phyloP scores from a whole-genome alignment of 2,113 vertebrate species.

The Hippocampus barbouri region DNA sequence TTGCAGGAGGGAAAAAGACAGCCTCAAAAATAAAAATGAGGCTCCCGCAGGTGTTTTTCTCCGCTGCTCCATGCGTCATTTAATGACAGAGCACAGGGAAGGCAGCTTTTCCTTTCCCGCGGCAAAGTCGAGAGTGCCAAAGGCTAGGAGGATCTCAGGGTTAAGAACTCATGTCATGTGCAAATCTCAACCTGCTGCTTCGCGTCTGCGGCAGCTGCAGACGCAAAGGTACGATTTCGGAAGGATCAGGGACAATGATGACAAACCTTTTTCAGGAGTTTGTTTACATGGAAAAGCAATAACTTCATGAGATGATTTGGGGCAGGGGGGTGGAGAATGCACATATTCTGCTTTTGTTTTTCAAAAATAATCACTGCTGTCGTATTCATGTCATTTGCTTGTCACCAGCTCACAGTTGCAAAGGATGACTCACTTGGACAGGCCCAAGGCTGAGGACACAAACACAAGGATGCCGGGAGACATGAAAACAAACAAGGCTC shows the following conservation, averaged over 20 bases:
- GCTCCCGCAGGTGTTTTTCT: constrained; percentile 29
- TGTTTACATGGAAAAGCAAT: background rate
- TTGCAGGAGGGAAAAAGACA: constrained; percentile 5
- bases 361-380: constrained; percentile 22
- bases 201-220: background rate
- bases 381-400: constrained; percentile 44
- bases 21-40: constrained; percentile 38
- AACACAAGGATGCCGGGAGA: background rate
- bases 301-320: background rate
- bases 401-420: constrained; percentile 55
- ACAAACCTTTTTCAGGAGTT: background rate
- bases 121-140: constrained; percentile 61
- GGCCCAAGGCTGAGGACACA: constrained; percentile 21
- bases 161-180: constrained; percentile 41
- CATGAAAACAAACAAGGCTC: background rate
- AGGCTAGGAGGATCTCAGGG: constrained; percentile 54
- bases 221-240: background rate
- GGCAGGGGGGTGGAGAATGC: background rate
- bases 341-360: background rate
- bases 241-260: background rate
- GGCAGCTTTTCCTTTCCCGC: constrained; percentile 45
- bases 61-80: constrained; percentile 40
- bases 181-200: constrained; percentile 32
- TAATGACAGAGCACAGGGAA: constrained; percentile 47
- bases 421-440: constrained; percentile 56